phyloP scores from a whole-genome alignment of 2,888 invertebrate genomes.

The Melipona beecheii region DNA sequence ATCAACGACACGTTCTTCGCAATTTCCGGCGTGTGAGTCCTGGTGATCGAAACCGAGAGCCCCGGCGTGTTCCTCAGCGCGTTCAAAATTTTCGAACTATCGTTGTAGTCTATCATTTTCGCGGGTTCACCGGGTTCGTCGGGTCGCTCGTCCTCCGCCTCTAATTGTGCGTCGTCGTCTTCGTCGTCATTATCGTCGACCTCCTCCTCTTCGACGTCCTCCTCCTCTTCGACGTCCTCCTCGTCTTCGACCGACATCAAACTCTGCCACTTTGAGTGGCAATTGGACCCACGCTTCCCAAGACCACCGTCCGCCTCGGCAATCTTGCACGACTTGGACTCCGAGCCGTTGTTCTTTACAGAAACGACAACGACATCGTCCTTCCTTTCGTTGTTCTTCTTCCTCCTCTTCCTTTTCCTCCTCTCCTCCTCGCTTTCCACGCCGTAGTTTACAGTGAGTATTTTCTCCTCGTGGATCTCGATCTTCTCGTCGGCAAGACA shows the following conservation, averaged over 20 bases:
- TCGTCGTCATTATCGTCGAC: not conserved
- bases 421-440: slow-evolving; percentile 13
- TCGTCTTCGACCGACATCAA: not conserved
- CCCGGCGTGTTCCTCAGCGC: slow-evolving; percentile 80
- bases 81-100: slow-evolving; percentile 79
- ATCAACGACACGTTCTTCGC: slow-evolving; percentile 42
- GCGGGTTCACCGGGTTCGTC: slow-evolving; percentile 65
- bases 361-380: slow-evolving; percentile 40
- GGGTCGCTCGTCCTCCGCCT: slow-evolving; percentile 62
- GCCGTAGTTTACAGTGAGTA: slow-evolving; percentile 29
- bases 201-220: no score
- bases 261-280: slow-evolving; percentile 51
- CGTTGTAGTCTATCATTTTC: slow-evolving; percentile 66
- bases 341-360: slow-evolving; percentile 20
- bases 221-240: no score
- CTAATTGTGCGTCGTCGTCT: slow-evolving; percentile 22
- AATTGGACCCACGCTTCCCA: slow-evolving; percentile 34
- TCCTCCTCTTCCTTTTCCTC: slow-evolving; percentile 6
- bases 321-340: slow-evolving; percentile 52
- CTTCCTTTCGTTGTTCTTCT: slow-evolving; percentile 12
- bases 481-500: slow-evolving; percentile 46
- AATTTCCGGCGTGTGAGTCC: slow-evolving; percentile 66
- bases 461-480: slow-evolving; percentile 64
- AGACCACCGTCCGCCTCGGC: slow-evolving; percentile 66
- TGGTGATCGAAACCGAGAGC: slow-evolving; percentile 78